Evolutionary conservation across 2,797 vertebrate genomes (phyloP).

Genomic region (Sebastes vulpes): DNA sequence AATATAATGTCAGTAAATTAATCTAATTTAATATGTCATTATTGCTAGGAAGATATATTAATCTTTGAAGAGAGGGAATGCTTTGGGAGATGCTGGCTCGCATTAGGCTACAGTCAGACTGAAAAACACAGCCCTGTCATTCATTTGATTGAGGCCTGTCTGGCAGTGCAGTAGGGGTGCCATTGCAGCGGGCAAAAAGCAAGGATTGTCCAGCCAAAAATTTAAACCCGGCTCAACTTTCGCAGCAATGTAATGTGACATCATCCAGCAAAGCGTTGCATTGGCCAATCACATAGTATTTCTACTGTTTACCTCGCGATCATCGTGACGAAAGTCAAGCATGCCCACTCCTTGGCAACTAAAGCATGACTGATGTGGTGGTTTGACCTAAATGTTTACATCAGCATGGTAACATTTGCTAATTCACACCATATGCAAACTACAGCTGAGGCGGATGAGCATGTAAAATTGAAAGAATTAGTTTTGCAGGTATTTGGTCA

Average conservation of each 20-base stretch:
- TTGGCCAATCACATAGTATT: not conserved
- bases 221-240: not conserved
- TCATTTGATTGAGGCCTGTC: not conserved
- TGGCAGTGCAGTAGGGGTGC: not conserved
- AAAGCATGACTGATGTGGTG: not conserved
- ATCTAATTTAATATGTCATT: not conserved
- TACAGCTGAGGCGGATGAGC: not conserved
- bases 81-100: not conserved
- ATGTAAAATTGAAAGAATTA: not conserved
- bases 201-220: not conserved
- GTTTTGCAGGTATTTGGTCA: not conserved
- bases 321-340: not conserved
- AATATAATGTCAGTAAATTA: not conserved
- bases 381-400: not conserved
- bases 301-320: not conserved
- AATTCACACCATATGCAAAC: not conserved
- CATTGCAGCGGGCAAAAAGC: not conserved
- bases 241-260: not conserved
- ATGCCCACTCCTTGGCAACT: not conserved
- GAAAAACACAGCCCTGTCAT: not conserved
- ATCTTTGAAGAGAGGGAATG: not conserved
- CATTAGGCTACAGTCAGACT: not conserved
- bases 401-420: not conserved
- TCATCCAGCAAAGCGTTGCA: too few relatives aligned
- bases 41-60: not conserved